Percentiles rank a stretch among this genome's conserved stretches.
These are phyloP conservation scores for Morpho helenor DNA, from an alignment of 2,888 invertebrate genomes.

Conservation along the genomic window DNA sequence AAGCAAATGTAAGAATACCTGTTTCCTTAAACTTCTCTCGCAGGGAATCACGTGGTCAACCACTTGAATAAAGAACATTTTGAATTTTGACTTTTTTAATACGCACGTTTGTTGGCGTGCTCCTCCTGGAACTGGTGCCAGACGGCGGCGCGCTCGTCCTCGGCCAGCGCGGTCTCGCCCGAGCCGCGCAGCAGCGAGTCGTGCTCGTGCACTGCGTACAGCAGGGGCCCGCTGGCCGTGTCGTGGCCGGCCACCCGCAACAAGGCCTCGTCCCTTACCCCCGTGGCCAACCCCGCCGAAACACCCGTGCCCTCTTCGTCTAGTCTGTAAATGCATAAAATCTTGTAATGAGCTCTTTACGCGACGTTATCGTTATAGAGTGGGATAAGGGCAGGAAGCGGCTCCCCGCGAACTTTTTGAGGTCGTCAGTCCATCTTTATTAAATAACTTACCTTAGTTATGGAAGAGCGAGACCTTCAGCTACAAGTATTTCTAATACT, in stretches of 20 bases:
- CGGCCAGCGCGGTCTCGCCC: slow-evolving; percentile 89
- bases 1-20: no score
- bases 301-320: slow-evolving; percentile 57
- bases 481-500: no score
- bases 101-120: slow-evolving; percentile 53
- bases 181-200: slow-evolving; percentile 83
- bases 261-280: slow-evolving; percentile 63
- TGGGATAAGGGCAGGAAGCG: no score
- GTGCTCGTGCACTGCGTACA: slow-evolving; percentile 78
- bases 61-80: no score
- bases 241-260: slow-evolving; percentile 42
- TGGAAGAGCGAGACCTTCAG: no score
- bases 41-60: no score
- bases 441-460: no score
- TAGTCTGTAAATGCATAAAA: slow-evolving; percentile 37
- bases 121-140: slow-evolving; percentile 94
- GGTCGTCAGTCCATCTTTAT: no score
- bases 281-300: slow-evolving; percentile 60
- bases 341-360: no score
- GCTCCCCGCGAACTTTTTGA: no score
- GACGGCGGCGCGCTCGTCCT: slow-evolving; percentile 90
- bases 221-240: slow-evolving; percentile 30
- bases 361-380: no score
- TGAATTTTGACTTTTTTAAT: background rate
- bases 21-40: no score